Evolutionary conservation across 1,140 invertebrate genomes (phyloP), one percentile per base, ranked within the genome.

Genomic region (Bombus sylvicola): DNA sequence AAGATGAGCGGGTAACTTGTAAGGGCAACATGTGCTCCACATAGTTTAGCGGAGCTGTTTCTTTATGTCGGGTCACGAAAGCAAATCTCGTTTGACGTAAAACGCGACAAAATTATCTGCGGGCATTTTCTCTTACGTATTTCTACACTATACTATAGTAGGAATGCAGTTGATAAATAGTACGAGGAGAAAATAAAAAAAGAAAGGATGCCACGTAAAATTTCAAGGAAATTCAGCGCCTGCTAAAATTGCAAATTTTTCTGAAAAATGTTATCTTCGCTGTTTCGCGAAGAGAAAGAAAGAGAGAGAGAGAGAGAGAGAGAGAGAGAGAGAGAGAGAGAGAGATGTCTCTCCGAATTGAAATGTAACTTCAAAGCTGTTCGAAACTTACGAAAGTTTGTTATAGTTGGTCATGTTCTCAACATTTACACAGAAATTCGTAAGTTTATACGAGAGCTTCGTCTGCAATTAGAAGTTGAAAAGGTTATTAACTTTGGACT

Each of bases 21-120:
- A 77, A 57, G 34, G 73, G 28, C 28, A 12, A 76, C 57, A 41
- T 39, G 9, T 25, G 34, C n/a, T 74, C 22, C 28, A 34, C 25
- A 31, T 31, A 64, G 22, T 64, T 82, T n/a, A 34, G 18, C 25
- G 53, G 39, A 25, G 53, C 22, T 74, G 57, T 82, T 82, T 64
- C 71, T 74, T 74, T 47, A 64, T 74, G 39, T 25, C 22, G 25
- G 53, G 31, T 59, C n/a, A 62, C 80, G 80, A 47, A 62, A 64
- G 53, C 41, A 64, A 64, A 82, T 82, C 71, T 47, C 80, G n/a
- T 74, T 82, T 59, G 68, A 72, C 47, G 39, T 41, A 59, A 82
- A 81, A 53, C 28, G 18, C 39, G 43, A 41, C 34, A 31, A 43
- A 68, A 66, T 76, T 76, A 57, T 76, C 74, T 77, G 28, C 3